A percentile compares a stretch with the other conserved stretches of the same genome.
Conservation (phyloP, 2,888 invertebrate species). For the Bellardia pandia region DNA sequence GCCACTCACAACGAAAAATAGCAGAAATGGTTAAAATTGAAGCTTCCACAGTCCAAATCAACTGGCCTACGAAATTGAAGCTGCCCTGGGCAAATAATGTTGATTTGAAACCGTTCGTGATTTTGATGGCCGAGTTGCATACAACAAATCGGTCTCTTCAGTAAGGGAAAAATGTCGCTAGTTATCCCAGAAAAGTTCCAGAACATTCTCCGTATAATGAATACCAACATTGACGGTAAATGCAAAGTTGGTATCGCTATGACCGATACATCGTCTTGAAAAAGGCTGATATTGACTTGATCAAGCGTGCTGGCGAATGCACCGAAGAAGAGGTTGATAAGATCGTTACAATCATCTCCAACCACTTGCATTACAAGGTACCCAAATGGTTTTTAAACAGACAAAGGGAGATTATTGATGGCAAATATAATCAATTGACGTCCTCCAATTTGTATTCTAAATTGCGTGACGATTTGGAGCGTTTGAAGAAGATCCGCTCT, state of each 20-base stretch:
- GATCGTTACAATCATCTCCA: constrained; percentile 98
- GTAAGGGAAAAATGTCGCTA: too few relatives aligned
- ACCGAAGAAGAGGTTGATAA: constrained; percentile 99
- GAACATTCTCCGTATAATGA: constrained; percentile 99
- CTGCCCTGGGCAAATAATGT: too few relatives aligned
- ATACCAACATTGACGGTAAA: constrained; percentile 99
- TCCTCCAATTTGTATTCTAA: constrained; percentile 98
- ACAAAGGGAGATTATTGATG: too few relatives aligned
- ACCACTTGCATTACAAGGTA: constrained; percentile 99
- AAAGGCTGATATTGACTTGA: constrained; percentile 98
- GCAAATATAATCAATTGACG: constrained; percentile 96
- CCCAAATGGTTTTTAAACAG: constrained; percentile 99
- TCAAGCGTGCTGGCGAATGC: constrained; percentile 99
- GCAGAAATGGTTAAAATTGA: too few relatives aligned
- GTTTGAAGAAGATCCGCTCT: constrained; percentile 99
- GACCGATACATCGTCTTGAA: constrained; percentile 98
- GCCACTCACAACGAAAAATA: too few relatives aligned
- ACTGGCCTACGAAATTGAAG: too few relatives aligned
- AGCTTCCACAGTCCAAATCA: too few relatives aligned
- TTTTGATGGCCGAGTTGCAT: too few relatives aligned
- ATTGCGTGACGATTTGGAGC: constrained; percentile 99
- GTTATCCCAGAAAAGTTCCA: constrained; percentile 99
- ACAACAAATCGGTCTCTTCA: too few relatives aligned
- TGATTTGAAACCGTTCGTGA: too few relatives aligned
- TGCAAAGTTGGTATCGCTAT: constrained; percentile 99